A percentile compares a stretch with the other conserved stretches of the same genome.
Evolutionary conservation across 2,797 vertebrate genomes (phyloP).

Genomic region (Phylloscopus collybita): DNA sequence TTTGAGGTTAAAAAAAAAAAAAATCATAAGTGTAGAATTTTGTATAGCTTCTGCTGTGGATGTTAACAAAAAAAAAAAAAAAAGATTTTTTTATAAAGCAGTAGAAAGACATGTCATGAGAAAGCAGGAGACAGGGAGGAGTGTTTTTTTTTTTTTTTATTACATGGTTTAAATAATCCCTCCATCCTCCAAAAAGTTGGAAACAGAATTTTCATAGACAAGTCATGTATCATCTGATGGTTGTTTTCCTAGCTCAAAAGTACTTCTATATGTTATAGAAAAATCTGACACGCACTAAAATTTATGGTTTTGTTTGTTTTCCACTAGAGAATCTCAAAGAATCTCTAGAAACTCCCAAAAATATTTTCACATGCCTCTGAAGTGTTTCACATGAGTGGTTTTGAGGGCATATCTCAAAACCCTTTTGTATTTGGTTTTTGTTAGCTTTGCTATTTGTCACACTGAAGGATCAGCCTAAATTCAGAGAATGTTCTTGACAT

Average conservation of each 20-base stretch:
- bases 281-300: neutral
- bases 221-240: neutral
- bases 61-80: neutral
- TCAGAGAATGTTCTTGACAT: neutral
- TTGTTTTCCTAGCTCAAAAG: neutral
- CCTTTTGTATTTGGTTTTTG: neutral
- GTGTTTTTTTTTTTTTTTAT: neutral
- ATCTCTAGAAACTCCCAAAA: neutral
- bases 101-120: neutral
- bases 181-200: neutral
- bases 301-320: neutral
- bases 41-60: neutral
- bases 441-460: neutral
- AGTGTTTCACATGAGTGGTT: neutral
- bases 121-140: neutral
- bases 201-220: neutral
- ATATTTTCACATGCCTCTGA: neutral
- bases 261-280: neutral
- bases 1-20: neutral
- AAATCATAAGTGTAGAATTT: neutral
- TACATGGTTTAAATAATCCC: neutral
- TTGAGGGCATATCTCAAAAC: neutral
- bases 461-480: neutral
- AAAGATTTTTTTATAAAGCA: neutral
- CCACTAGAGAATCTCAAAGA: neutral